Conservation (phyloP, 2,797 vertebrate species). For the Phoxinus dragarum region DNA sequence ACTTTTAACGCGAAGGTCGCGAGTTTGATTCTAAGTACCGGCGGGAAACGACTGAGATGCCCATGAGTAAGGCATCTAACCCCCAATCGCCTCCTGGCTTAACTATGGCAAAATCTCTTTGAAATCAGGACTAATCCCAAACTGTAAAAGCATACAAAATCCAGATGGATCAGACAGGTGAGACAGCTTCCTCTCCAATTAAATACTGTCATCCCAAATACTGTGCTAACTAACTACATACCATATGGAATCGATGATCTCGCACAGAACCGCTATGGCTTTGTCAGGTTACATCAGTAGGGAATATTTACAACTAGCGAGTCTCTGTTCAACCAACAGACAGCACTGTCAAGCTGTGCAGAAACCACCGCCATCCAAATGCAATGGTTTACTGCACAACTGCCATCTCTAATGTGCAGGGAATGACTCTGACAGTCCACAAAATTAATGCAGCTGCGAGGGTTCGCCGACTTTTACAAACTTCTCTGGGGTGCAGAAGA, state of each 20-base stretch:
- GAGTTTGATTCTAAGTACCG: no score
- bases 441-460: constrained; percentile 34
- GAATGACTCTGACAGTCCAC: constrained; percentile 28
- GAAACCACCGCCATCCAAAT: constrained; percentile 29
- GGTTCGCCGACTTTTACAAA: constrained; percentile 27
- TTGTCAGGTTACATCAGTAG: constrained; percentile 31
- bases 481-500: constrained; percentile 22
- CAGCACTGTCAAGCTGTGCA: constrained; percentile 23
- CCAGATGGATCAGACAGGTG: background rate
- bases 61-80: no score
- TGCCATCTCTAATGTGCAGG: constrained; percentile 22
- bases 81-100: background rate
- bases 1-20: no score
- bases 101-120: background rate
- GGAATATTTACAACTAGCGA: constrained; percentile 12
- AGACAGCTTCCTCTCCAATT: background rate
- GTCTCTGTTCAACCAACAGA: constrained; percentile 29
- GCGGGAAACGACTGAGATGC: no score
- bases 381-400: constrained; percentile 46
- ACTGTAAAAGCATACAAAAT: constrained; percentile 6
- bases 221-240: background rate
- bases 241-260: constrained; percentile 21
- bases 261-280: background rate
- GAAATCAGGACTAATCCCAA: background rate
- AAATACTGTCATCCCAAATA: constrained; percentile 1